A percentile compares a stretch with the other conserved stretches of the same genome.
Evolutionary conservation across 2,113 vertebrate species (phyloP).

Genomic region (Anser cygnoides): DNA sequence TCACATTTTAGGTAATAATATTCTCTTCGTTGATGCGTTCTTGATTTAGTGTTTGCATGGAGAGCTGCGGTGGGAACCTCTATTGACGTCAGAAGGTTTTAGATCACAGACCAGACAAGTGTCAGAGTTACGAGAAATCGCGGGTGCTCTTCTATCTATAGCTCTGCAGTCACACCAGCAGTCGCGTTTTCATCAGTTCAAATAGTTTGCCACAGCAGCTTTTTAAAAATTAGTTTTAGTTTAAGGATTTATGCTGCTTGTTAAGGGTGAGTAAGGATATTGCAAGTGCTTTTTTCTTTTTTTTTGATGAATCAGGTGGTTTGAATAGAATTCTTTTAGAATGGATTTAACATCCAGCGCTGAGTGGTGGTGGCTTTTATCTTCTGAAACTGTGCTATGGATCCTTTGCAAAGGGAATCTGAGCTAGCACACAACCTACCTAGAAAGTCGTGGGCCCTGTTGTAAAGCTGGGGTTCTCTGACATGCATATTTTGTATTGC

Average conservation of each 20-base stretch:
- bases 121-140: not conserved
- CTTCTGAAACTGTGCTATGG: not conserved
- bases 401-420: not conserved
- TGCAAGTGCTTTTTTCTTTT: not conserved
- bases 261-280: not conserved
- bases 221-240: constrained; percentile 13
- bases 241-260: constrained; percentile 1
- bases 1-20: not conserved
- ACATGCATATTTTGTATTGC: too few species aligned
- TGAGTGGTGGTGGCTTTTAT: not conserved
- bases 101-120: constrained; percentile 49
- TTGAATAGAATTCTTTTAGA: not conserved
- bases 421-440: not conserved
- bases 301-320: not conserved
- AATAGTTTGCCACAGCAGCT: not conserved
- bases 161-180: not conserved
- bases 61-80: constrained; percentile 7
- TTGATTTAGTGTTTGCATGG: not conserved
- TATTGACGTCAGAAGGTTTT: constrained; percentile 46
- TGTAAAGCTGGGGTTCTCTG: not conserved
- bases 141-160: constrained; percentile 47
- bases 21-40: not conserved
- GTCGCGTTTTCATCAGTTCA: not conserved
- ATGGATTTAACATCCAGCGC: not conserved
- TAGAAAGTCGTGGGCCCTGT: not conserved